Percentiles rank a stretch among this genome's conserved stretches.
phyloP scores from a whole-genome alignment of 2,113 vertebrate species.

The Burhinus bistriatus region DNA sequence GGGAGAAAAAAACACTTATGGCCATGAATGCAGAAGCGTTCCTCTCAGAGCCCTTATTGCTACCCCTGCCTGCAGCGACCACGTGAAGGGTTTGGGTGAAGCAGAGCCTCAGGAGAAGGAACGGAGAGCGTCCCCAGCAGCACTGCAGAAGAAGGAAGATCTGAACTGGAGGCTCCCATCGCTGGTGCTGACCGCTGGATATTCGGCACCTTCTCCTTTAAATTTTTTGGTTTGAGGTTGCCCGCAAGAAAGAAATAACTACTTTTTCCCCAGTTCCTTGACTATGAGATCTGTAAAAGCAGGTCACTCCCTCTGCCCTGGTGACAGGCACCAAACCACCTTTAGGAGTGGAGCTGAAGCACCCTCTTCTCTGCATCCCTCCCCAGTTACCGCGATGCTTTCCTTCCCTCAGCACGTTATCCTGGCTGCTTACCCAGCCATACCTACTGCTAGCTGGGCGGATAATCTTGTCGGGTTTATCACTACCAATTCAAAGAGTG shows the following conservation, averaged over 20 bases:
- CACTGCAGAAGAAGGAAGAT: not conserved
- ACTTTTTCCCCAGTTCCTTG: not conserved
- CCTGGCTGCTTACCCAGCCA: not conserved
- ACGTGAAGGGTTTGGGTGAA: not conserved
- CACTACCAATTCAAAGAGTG: not conserved
- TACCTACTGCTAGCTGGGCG: not conserved
- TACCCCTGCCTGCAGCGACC: not conserved
- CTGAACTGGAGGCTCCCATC: not conserved
- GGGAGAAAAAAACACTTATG: not conserved
- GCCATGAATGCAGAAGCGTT: not conserved
- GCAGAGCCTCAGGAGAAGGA: not conserved
- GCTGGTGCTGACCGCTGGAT: fast-evolving
- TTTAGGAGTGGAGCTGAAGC: not conserved
- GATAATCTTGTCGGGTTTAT: not conserved
- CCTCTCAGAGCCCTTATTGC: too few relatives aligned
- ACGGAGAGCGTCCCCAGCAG: not conserved
- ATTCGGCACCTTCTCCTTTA: not conserved
- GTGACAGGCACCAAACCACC: not conserved
- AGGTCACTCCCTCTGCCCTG: not conserved
- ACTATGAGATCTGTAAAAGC: not conserved
- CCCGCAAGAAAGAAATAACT: not conserved
- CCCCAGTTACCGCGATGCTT: fast-evolving
- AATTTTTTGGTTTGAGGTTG: not conserved
- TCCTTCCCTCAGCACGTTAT: not conserved
- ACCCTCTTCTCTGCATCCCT: not conserved